These are phyloP conservation scores for Lithobates sylvaticus DNA, from an alignment of 2,797 vertebrate genomes.

Conservation along the genomic window DNA sequence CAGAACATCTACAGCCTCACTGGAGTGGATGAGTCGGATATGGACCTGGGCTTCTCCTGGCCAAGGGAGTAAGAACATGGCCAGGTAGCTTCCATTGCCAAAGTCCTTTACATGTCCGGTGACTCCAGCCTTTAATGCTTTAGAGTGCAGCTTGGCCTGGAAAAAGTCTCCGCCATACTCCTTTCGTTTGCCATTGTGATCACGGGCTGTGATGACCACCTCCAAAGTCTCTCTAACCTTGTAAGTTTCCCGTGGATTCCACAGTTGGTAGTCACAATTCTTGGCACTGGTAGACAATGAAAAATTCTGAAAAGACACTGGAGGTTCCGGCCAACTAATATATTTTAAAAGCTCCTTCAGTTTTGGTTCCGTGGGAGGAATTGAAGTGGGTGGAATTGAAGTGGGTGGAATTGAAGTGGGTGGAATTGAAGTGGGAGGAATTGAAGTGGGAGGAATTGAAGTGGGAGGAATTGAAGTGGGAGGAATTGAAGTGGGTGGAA, in stretches of 20 bases:
- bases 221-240: conserved; percentile 61
- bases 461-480: too few relatives aligned
- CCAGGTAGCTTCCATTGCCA: conserved; percentile 68
- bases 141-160: conserved; percentile 64
- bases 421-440: too few relatives aligned
- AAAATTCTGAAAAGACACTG: background rate
- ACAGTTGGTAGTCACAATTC: conserved; percentile 10
- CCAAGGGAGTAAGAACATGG: conserved; percentile 67
- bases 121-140: conserved; percentile 62
- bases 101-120: conserved; percentile 65
- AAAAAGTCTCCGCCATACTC: conserved; percentile 69
- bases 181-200: conserved; percentile 65
- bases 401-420: background rate
- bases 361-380: background rate
- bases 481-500: too few relatives aligned
- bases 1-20: conserved; percentile 67
- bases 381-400: background rate
- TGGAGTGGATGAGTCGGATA: conserved; percentile 70
- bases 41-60: conserved; percentile 63
- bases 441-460: too few relatives aligned
- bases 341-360: background rate
- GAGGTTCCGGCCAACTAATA: conserved; percentile 17
- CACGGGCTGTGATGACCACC: conserved; percentile 63
- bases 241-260: conserved; percentile 47
- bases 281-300: conserved; percentile 50